These are phyloP conservation scores for Pantherophis vulpinus DNA, from an alignment of 2,797 vertebrate genomes.

Conservation along the genomic window DNA sequence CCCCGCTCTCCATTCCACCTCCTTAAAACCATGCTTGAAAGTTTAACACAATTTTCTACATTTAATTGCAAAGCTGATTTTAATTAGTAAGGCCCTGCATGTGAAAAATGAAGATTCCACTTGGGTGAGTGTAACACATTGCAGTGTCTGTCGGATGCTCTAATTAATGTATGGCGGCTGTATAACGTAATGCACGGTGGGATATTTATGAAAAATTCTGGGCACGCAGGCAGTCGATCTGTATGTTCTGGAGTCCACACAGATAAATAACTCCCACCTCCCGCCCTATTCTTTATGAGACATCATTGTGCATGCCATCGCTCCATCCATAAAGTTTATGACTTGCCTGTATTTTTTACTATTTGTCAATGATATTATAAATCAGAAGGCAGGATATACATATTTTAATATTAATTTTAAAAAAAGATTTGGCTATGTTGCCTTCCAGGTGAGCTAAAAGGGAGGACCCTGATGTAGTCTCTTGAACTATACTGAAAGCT, in stretches of 20 bases:
- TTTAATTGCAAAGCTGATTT: slow-evolving; percentile 96
- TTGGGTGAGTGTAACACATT: slow-evolving; percentile 80
- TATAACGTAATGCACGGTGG: slow-evolving; percentile 68
- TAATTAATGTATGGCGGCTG: slow-evolving; percentile 75
- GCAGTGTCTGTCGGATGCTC: slow-evolving; percentile 74
- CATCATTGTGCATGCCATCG: slow-evolving; percentile 56
- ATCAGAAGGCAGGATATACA: slow-evolving; percentile 54
- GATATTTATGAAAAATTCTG: slow-evolving; percentile 71
- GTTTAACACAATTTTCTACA: slow-evolving; percentile 91
- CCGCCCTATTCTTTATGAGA: slow-evolving; percentile 60
- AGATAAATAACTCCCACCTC: slow-evolving; percentile 56
- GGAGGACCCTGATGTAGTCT: not conserved
- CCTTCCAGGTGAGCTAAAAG: slow-evolving; percentile 33
- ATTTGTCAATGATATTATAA: slow-evolving; percentile 58
- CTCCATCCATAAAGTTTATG: slow-evolving; percentile 61
- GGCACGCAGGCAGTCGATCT: slow-evolving; percentile 65
- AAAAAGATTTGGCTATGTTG: slow-evolving; percentile 8
- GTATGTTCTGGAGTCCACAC: slow-evolving; percentile 57
- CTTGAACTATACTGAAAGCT: slow-evolving; percentile 26
- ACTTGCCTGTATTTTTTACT: slow-evolving; percentile 53
- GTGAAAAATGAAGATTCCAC: slow-evolving; percentile 82
- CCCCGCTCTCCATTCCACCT: not conserved
- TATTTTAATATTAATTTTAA: slow-evolving; percentile 58
- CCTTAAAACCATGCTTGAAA: slow-evolving; percentile 79
- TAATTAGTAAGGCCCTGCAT: slow-evolving; percentile 80